Percentiles rank a stretch among this genome's conserved stretches.
Evolutionary conservation across 2,888 invertebrate species (phyloP).

Genomic region (Taenaris catops): DNA sequence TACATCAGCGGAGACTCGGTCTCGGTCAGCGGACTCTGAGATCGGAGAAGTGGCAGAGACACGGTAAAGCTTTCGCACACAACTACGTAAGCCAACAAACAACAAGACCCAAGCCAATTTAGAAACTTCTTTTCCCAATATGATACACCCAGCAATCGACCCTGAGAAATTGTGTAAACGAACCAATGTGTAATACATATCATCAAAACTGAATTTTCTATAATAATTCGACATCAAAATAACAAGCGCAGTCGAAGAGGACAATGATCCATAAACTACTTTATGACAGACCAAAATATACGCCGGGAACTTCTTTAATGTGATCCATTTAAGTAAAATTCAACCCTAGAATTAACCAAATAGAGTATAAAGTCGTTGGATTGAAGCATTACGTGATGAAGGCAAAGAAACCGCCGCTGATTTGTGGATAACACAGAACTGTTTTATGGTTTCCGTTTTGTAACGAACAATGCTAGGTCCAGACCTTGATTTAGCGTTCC

Average conservation of each 20-base stretch:
- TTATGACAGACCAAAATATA: constrained; percentile 48
- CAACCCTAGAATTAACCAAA: constrained; percentile 12
- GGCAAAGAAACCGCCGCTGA: constrained; percentile 56
- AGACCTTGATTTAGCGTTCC: constrained; percentile 9
- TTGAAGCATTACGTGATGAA: constrained; percentile 6
- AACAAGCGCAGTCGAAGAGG: constrained; percentile 29
- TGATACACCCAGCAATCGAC: too few relatives aligned
- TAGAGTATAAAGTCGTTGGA: constrained; percentile 27
- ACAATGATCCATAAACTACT: constrained; percentile 58
- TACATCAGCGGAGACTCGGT: too few relatives aligned
- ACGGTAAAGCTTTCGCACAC: too few relatives aligned
- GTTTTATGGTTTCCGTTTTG: constrained; percentile 63
- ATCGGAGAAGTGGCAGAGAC: too few relatives aligned
- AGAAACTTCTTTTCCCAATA: too few relatives aligned
- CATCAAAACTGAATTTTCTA: too few relatives aligned
- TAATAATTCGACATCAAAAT: constrained; percentile 9
- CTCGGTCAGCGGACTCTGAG: too few relatives aligned
- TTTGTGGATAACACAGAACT: constrained; percentile 59
- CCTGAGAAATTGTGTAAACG: too few relatives aligned
- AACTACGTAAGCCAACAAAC: too few relatives aligned
- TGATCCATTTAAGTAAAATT: constrained; percentile 11
- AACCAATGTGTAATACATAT: too few relatives aligned
- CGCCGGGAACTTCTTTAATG: constrained; percentile 25
- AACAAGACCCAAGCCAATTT: too few relatives aligned
- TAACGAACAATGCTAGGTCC: constrained; percentile 42